phyloP scores from a whole-genome alignment of 2,888 invertebrate genomes.

The Spicauda simplicius region DNA sequence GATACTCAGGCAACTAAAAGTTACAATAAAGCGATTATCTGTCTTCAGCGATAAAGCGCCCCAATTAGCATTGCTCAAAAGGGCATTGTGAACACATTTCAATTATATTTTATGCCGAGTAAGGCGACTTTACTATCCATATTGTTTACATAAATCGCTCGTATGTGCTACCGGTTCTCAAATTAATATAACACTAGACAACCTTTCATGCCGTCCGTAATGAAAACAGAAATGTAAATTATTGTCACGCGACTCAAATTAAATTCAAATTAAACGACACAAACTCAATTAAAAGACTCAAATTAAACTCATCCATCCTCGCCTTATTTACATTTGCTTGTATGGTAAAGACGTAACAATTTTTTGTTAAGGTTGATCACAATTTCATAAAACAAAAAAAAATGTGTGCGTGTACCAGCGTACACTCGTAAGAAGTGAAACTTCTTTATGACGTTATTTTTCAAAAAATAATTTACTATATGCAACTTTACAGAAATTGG shows the following conservation, averaged over 20 bases:
- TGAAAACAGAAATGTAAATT: not conserved
- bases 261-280: not conserved
- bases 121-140: not conserved
- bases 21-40: not conserved
- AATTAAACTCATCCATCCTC: not conserved
- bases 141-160: not conserved
- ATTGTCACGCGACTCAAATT: not conserved
- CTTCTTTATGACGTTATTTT: no score
- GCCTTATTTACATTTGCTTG: not conserved
- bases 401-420: no score
- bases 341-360: not conserved
- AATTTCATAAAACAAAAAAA: no score
- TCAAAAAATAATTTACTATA: no score
- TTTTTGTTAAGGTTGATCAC: not conserved
- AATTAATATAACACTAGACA: constrained; percentile 4
- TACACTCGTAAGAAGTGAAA: no score
- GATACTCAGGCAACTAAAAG: no score
- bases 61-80: no score
- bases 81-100: not conserved
- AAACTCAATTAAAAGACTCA: no score
- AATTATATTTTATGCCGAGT: not conserved
- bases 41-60: not conserved
- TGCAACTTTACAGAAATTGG: no score
- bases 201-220: no score
- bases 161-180: not conserved